Percentiles rank a stretch among this genome's conserved stretches.
These are phyloP conservation scores for Phalacrocorax pelagicus DNA, from an alignment of 2,113 vertebrate species.

Conservation along the genomic window DNA sequence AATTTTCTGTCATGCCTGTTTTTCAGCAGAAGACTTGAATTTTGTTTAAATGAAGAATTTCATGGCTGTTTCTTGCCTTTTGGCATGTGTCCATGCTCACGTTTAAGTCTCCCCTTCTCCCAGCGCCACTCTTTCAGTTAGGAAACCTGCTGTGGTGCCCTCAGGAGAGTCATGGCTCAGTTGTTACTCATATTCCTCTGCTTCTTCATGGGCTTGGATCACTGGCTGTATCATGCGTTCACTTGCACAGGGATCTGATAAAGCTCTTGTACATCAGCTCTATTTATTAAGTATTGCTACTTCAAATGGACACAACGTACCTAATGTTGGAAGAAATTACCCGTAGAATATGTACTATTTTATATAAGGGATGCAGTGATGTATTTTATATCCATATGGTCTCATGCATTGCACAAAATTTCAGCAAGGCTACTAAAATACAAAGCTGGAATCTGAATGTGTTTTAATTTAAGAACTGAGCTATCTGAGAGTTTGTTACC, in stretches of 20 bases:
- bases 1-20: not conserved
- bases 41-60: conserved; percentile 3
- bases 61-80: not conserved
- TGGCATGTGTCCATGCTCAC: not conserved
- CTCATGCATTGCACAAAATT: not conserved
- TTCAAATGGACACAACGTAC: not conserved
- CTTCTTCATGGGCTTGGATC: not conserved
- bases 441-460: not conserved
- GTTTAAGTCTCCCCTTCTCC: not conserved
- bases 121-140: not conserved
- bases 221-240: not conserved
- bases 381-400: not conserved
- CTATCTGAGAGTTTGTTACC: not conserved
- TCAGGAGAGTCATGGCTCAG: not conserved
- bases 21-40: not conserved
- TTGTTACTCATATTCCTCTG: not conserved
- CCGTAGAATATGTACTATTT: not conserved
- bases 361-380: not conserved
- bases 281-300: not conserved
- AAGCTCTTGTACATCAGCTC: not conserved
- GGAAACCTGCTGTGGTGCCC: not conserved
- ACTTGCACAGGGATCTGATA: not conserved
- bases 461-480: not conserved
- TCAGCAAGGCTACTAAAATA: not conserved
- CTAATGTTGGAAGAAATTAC: not conserved